Evolutionary conservation across 2,888 invertebrate genomes (phyloP).

Genomic region (Lasioglossum morio): DNA sequence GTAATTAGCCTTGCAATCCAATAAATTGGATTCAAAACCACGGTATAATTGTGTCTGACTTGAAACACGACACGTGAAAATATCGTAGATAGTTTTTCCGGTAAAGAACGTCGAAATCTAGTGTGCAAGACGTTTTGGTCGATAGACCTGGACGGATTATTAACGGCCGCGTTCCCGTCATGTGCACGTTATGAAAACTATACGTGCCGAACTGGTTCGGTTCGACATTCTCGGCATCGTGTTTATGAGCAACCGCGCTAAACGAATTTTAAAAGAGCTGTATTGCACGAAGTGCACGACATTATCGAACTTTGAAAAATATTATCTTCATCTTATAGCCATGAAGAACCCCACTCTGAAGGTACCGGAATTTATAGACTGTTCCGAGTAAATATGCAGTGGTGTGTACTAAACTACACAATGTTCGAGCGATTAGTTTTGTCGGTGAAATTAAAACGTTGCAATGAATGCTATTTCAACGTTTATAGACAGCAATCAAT

Average conservation of each 20-base stretch:
- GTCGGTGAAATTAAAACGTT: not conserved
- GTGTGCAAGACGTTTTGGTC: slow-evolving; percentile 2
- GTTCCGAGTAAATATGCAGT: not conserved
- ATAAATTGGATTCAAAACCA: not conserved
- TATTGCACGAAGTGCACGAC: not conserved
- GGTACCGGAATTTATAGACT: not conserved
- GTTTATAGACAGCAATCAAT: no score
- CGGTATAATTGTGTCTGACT: not conserved
- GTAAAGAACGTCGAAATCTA: not conserved
- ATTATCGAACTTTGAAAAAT: not conserved
- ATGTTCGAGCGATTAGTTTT: not conserved
- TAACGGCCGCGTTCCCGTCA: slow-evolving; percentile 44
- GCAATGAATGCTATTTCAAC: no score
- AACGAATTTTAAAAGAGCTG: slow-evolving; percentile 13
- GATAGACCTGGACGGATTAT: slow-evolving; percentile 25
- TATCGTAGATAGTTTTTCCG: not conserved
- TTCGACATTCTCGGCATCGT: not conserved
- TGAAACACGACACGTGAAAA: not conserved
- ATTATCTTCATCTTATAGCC: not conserved
- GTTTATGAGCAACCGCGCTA: not conserved
- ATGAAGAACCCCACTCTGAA: not conserved
- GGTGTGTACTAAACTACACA: not conserved
- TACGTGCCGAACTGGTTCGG: slow-evolving; percentile 29
- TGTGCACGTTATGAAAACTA: slow-evolving; percentile 58
- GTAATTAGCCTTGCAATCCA: not conserved